Base-by-base conservation (phyloP, 1,140 invertebrate genomes). In the Mylabris phalerata region DNA sequence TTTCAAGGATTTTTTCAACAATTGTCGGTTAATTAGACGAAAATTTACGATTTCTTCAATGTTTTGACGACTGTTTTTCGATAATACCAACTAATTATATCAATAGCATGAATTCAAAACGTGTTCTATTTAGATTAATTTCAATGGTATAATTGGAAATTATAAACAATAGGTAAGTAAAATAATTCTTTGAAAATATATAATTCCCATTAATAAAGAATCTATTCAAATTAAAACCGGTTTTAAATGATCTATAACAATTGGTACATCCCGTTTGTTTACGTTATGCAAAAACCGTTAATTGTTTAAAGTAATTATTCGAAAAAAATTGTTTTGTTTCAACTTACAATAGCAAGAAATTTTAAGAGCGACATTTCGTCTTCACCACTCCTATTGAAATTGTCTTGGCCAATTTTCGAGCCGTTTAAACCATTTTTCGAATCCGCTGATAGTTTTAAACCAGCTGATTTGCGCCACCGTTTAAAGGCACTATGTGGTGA, bases 271-370 rank as follows among this genome's bases (percentile, higher is more conserved):
- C 6, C 39, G 10, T 7, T 42, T 10, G 41, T 42, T n/a, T 10
- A 4, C 9, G 10, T 42, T 42, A 42, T 19, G 19, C 19, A 42
- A n/a, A 11, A 42, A 42, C 9, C 11, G 11, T 42, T 42, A 10
- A 42, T 42, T 42, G 11, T 42, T 4, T 42, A 2, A 10, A 10
- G 3, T 42, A 42, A 19, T 19, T 1, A 19, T 19, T 19, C 19
- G 19, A 19, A 19, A 19, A 19, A 19, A 19, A 19, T 19, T 19
- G 19, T 19, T 19, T 19, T 19, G 19, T 19, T 19, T 19, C 19
- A 48, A 82, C 81, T 82, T 77, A 84, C 82, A 75, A 84, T 75
- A 52, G 82, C 82, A 59, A 84, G 72, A 68, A 82, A 82, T 75
- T 84, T 83, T 38, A 84, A 74, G 59, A 84, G 68, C 10, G 82